Percentiles rank a stretch among this genome's conserved stretches.
phyloP scores from a whole-genome alignment of 1,140 invertebrate genomes.

The Drosophila cardini region DNA sequence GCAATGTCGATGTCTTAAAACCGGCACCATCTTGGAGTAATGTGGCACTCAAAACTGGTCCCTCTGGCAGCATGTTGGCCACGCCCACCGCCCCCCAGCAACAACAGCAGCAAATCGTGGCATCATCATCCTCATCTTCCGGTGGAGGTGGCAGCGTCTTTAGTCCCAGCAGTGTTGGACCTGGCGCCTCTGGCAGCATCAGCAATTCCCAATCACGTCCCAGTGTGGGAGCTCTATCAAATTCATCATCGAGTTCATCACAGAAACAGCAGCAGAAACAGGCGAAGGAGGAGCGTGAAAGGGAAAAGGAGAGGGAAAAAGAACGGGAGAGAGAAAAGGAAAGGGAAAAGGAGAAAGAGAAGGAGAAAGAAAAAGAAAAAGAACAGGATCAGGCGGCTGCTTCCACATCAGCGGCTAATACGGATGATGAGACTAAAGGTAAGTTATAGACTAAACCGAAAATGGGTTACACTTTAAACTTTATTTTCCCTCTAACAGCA shows the following conservation, averaged over 20 bases:
- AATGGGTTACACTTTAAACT: no score
- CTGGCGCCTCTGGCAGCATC: constrained; percentile 43
- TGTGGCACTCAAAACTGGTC: constrained; percentile 71
- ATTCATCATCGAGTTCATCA: constrained; percentile 74
- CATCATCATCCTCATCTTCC: constrained; percentile 75
- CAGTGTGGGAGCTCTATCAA: constrained; percentile 78
- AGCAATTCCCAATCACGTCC: constrained; percentile 73
- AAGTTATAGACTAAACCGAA: background rate
- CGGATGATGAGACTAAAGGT: constrained; percentile 83
- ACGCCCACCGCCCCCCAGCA: constrained; percentile 57
- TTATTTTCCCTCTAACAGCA: constrained; percentile 39
- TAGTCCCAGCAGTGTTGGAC: constrained; percentile 60
- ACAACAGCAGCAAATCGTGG: constrained; percentile 68
- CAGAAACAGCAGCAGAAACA: constrained; percentile 67
- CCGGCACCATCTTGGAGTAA: constrained; percentile 84
- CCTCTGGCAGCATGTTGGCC: constrained; percentile 39
- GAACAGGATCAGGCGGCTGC: constrained; percentile 40
- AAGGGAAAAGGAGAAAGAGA: constrained; percentile 44
- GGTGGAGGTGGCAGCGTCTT: constrained; percentile 76
- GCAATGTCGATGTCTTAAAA: constrained; percentile 74
- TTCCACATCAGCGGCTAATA: constrained; percentile 62
- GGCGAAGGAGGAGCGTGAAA: constrained; percentile 45
- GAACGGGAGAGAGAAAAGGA: constrained; percentile 40
- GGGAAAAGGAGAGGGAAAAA: constrained; percentile 45
- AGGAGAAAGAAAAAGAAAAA: constrained; percentile 40